Percentiles rank a stretch among this genome's conserved stretches.
These are phyloP conservation scores for Gastrophryne carolinensis DNA, from an alignment of 2,797 vertebrate genomes.

Conservation along the genomic window DNA sequence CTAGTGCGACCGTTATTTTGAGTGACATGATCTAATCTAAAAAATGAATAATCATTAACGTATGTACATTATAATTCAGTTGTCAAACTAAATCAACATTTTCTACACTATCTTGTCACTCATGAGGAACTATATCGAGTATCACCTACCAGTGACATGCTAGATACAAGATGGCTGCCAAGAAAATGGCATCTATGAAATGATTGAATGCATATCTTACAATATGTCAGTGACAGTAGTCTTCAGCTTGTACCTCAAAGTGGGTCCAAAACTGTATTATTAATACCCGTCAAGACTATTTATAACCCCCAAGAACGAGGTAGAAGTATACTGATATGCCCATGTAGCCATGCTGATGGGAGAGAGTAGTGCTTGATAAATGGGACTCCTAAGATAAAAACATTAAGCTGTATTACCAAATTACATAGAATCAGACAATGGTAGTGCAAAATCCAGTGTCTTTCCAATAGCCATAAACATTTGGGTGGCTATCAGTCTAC, in stretches of 20 bases:
- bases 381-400: neutral
- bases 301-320: slow-evolving; percentile 29
- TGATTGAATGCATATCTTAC: slow-evolving; percentile 11
- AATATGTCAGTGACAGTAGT: slow-evolving; percentile 1
- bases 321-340: slow-evolving; percentile 38
- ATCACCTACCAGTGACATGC: neutral
- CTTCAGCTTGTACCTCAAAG: slow-evolving; percentile 20
- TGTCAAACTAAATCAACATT: neutral
- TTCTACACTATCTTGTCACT: neutral
- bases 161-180: slow-evolving; percentile 2
- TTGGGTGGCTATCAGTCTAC: neutral
- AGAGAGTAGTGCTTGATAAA: neutral
- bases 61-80: neutral
- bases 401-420: neutral
- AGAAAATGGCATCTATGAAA: neutral
- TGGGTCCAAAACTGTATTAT: slow-evolving; percentile 14
- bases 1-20: neutral
- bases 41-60: neutral
- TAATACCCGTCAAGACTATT: slow-evolving; percentile 34
- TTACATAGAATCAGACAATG: neutral
- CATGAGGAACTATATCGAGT: neutral
- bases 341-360: slow-evolving; percentile 17
- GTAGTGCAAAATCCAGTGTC: neutral
- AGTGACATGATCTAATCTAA: neutral
- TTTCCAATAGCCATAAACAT: neutral